These are phyloP conservation scores for Lapara coniferarum DNA, from an alignment of 2,888 invertebrate species.

Conservation along the genomic window DNA sequence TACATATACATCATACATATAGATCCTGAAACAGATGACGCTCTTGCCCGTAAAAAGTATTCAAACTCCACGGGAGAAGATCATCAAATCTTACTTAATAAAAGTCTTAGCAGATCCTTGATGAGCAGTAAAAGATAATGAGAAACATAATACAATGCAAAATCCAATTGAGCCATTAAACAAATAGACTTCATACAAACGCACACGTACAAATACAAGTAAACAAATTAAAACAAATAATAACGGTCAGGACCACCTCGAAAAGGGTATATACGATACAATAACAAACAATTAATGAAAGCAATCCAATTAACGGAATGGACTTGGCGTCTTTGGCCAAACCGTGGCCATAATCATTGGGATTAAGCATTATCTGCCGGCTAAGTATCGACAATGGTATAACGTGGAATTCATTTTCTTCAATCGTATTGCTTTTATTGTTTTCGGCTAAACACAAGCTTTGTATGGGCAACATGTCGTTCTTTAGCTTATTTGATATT, in stretches of 20 bases:
- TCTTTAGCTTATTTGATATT: neutral
- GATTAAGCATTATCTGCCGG: slow-evolving; percentile 53
- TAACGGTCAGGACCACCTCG: slow-evolving; percentile 27
- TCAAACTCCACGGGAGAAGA: too few species aligned
- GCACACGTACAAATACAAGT: neutral
- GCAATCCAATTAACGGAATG: slow-evolving; percentile 70
- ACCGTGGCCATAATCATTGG: slow-evolving; percentile 69
- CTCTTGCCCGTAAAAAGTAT: too few species aligned
- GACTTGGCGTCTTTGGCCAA: slow-evolving; percentile 65
- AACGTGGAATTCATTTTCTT: slow-evolving; percentile 52
- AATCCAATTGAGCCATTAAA: too few species aligned
- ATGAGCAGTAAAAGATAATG: too few species aligned
- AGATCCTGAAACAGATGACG: too few species aligned
- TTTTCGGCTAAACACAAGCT: neutral
- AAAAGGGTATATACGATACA: slow-evolving; percentile 37
- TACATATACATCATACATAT: too few species aligned
- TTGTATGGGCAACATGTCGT: neutral
- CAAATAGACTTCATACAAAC: too few species aligned
- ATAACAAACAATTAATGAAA: slow-evolving; percentile 61
- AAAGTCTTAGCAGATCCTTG: too few species aligned
- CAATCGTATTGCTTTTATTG: slow-evolving; percentile 29
- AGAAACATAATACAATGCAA: too few species aligned
- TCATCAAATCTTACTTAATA: too few species aligned
- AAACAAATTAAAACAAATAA: slow-evolving; percentile 14
- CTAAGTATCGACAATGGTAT: slow-evolving; percentile 36